A percentile compares a stretch with the other conserved stretches of the same genome.
These are phyloP conservation scores for Caenorhabditis uteleia DNA, from an alignment of 2,888 invertebrate species.

Conservation along the genomic window DNA sequence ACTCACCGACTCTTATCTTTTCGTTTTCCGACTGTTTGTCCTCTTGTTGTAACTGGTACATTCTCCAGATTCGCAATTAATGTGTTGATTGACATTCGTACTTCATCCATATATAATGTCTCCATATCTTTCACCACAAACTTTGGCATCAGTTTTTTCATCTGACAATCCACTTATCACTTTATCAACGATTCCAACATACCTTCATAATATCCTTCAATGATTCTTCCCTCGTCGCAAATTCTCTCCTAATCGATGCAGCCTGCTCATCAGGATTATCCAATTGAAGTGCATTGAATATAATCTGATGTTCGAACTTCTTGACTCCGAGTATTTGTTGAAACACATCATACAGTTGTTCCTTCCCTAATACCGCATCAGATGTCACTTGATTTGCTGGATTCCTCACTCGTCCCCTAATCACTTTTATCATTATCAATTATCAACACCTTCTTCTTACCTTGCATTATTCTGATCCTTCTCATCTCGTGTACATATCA, in stretches of 20 bases:
- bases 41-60: conserved; percentile 91
- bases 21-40: conserved; percentile 94
- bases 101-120: conserved; percentile 95
- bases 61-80: conserved; percentile 99
- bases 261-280: conserved; percentile 99
- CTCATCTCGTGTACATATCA: conserved; percentile 81
- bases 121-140: conserved; percentile 99
- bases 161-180: conserved; percentile 74
- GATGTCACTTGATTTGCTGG: conserved; percentile 47
- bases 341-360: conserved; percentile 99
- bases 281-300: conserved; percentile 97
- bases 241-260: conserved; percentile 95
- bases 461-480: conserved; percentile 69
- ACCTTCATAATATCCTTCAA: conserved; percentile 97
- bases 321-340: conserved; percentile 97
- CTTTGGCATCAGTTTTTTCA: conserved; percentile 95
- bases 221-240: conserved; percentile 95
- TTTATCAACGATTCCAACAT: conserved; percentile 55
- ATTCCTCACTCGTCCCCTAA: conserved; percentile 39
- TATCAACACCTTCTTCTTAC: conserved; percentile 4
- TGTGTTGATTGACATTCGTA: conserved; percentile 82
- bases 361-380: conserved; percentile 83
- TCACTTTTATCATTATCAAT: not conserved
- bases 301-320: conserved; percentile 98
- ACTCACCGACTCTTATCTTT: conserved; percentile 82